These are phyloP conservation scores for Nesoenas mayeri DNA, from an alignment of 2,113 vertebrate species.

Conservation along the genomic window DNA sequence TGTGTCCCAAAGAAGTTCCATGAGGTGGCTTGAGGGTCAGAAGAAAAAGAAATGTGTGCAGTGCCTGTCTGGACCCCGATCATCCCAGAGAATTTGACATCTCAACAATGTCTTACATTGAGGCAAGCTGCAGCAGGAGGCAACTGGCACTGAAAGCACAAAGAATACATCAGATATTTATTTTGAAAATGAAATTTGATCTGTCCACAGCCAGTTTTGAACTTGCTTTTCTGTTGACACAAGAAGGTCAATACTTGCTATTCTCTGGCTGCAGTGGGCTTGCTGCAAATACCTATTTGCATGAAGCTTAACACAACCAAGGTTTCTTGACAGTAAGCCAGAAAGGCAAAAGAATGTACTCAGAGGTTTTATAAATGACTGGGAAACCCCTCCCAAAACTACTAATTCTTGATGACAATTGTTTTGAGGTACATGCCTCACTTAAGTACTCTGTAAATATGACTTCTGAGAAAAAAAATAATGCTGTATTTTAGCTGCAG, in stretches of 20 bases:
- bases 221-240: conserved; percentile 15
- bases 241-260: not conserved
- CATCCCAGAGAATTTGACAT: not conserved
- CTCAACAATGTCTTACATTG: not conserved
- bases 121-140: not conserved
- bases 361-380: not conserved
- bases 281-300: not conserved
- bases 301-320: not conserved
- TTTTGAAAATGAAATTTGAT: not conserved
- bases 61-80: not conserved
- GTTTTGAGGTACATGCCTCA: not conserved
- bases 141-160: not conserved
- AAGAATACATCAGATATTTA: not conserved
- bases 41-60: not conserved
- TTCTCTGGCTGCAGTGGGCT: not conserved
- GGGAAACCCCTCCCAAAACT: not conserved
- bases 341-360: not conserved
- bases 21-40: not conserved
- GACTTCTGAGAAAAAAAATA: not conserved
- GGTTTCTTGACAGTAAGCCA: not conserved
- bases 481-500: not conserved
- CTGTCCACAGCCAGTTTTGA: not conserved
- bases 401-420: not conserved
- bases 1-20: not conserved
- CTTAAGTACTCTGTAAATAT: not conserved